Base-by-base conservation (phyloP, 2,888 invertebrate genomes). In the Cosmia pyralina region DNA sequence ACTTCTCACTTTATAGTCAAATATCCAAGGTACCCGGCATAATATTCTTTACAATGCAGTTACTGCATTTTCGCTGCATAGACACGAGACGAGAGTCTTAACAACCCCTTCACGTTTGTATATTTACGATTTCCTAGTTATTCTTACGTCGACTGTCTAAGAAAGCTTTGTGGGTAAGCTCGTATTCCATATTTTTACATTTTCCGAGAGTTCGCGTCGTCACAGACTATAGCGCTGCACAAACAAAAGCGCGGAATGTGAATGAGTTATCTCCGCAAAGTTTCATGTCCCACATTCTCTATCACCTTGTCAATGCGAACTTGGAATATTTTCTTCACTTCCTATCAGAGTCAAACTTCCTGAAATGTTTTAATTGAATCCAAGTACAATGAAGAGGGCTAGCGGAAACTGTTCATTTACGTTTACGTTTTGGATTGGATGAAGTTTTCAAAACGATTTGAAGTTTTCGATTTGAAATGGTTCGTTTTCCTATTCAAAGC, bases 321-420 rank as follows among this genome's bases (percentile, higher is more conserved):
- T 88, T 88, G 82, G 82, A 84, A 84, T 85, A 89, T 88, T 89
- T 88, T 85, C 85, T 82, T 84, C 81, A 78, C 77, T 82, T 82
- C 74, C 73, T 76, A 74, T 77, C 76, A 59, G 82, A 81, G 75
- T 79, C 70, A 75, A 85, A 85, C 84, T 87, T 88, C 76, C 63
- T 76, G 76, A 79, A 86, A 84, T 81, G 82, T 81, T 85, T 85
- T 86, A 89, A 89, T 89, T 89, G 85, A 86, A 85, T 89, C 84
- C 77, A 73, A 81, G 76, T 77, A 84, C 77, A 85, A 85, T 83
- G 77, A 77, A 76, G 73, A 77, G 75, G 76, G 79, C 75, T 74
- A 75, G 74, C 75, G 72, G 55, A 60, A 75, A 80, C 81, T 75
- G 71, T 72, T 82, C 84, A 80, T 83, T 82, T 80, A 72, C 59